A percentile compares a stretch with the other conserved stretches of the same genome.
Evolutionary conservation across 2,888 invertebrate species (phyloP).

Genomic region (Papilio elwesi): DNA sequence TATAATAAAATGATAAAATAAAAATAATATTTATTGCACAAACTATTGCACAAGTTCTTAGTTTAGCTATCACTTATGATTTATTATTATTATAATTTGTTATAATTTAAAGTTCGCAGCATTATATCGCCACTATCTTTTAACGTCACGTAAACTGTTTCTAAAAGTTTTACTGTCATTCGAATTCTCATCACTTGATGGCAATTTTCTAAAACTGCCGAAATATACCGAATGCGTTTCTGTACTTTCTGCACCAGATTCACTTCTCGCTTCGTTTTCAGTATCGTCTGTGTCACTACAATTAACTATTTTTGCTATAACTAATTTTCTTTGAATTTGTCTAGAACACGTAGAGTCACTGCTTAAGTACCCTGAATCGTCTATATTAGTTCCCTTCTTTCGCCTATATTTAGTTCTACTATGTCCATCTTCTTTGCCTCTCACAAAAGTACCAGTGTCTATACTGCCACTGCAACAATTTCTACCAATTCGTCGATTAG

Average conservation of each 20-base stretch:
- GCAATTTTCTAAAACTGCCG: constrained; percentile 86
- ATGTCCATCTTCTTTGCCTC: constrained; percentile 59
- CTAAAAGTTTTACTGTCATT: constrained; percentile 47
- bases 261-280: constrained; percentile 92
- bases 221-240: constrained; percentile 95
- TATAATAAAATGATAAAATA: constrained; percentile 19
- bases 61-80: constrained; percentile 36
- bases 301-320: constrained; percentile 82
- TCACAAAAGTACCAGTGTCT: constrained; percentile 75
- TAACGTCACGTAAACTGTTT: constrained; percentile 44
- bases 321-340: constrained; percentile 70
- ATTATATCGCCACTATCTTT: constrained; percentile 33
- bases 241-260: constrained; percentile 94
- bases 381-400: constrained; percentile 76
- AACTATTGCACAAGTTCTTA: constrained; percentile 56
- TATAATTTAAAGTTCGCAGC: neutral
- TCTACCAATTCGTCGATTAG: constrained; percentile 56
- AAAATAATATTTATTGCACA: constrained; percentile 61
- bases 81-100: neutral
- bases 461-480: constrained; percentile 51
- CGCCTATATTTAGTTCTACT: constrained; percentile 62
- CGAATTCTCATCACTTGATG: constrained; percentile 59
- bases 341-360: constrained; percentile 89
- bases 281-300: constrained; percentile 91
- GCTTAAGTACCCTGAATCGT: constrained; percentile 94